These are phyloP conservation scores for Anoncus sp. DNA, from an alignment of 2,888 invertebrate species.

Conservation along the genomic window DNA sequence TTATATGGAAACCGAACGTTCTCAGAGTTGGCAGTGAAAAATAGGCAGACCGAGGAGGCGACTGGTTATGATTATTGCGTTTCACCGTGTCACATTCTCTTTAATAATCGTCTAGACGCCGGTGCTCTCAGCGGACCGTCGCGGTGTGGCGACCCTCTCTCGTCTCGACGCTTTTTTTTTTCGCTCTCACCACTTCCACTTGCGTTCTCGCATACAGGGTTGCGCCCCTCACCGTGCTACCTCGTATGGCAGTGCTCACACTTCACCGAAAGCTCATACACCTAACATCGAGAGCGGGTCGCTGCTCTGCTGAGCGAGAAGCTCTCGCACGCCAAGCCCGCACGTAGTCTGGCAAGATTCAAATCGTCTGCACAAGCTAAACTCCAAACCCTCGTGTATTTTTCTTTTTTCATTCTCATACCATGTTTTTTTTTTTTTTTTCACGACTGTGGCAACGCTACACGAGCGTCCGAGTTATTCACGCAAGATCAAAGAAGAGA, in stretches of 20 bases:
- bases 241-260: slow-evolving; percentile 49
- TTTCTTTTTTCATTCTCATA: slow-evolving; percentile 41
- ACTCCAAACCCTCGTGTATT: slow-evolving; percentile 25
- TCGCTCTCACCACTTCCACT: slow-evolving; percentile 56
- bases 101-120: slow-evolving; percentile 72
- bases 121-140: slow-evolving; percentile 61
- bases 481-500: slow-evolving; percentile 77
- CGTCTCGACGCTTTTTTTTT: slow-evolving; percentile 61
- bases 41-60: slow-evolving; percentile 11
- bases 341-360: slow-evolving; percentile 50
- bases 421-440: not conserved
- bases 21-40: slow-evolving; percentile 12
- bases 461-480: slow-evolving; percentile 71
- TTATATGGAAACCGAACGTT: not conserved
- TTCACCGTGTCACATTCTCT: slow-evolving; percentile 63
- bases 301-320: slow-evolving; percentile 42
- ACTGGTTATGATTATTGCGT: slow-evolving; percentile 67
- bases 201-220: slow-evolving; percentile 51
- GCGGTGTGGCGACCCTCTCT: slow-evolving; percentile 61
- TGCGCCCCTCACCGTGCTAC: slow-evolving; percentile 50
- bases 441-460: not conserved
- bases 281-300: slow-evolving; percentile 26
- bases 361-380: slow-evolving; percentile 53
- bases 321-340: slow-evolving; percentile 33
- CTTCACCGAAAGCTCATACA: slow-evolving; percentile 47